These are phyloP conservation scores for Calliphora vicina DNA, from an alignment of 1,140 invertebrate genomes.

Conservation along the genomic window DNA sequence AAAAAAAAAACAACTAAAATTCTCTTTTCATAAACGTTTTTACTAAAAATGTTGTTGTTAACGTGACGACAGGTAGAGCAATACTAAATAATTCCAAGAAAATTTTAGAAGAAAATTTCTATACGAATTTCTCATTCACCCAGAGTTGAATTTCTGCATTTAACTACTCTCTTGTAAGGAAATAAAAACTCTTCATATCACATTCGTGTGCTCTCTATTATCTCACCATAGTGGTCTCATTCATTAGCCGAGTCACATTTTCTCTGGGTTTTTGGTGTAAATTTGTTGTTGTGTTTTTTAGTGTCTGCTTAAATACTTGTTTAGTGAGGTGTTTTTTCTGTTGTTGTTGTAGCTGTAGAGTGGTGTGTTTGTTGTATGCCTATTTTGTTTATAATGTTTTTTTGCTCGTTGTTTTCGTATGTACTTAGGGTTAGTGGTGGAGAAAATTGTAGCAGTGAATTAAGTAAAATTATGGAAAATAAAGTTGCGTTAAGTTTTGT, in stretches of 20 bases:
- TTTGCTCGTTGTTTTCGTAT: not conserved
- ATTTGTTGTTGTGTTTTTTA: not conserved
- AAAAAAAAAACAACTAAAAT: not conserved
- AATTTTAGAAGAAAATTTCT: not conserved
- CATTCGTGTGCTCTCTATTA: not conserved
- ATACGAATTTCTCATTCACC: not conserved
- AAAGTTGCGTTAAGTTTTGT: too few relatives aligned
- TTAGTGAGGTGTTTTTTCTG: not conserved
- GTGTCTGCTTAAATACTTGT: not conserved
- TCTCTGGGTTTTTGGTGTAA: not conserved
- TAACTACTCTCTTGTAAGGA: not conserved
- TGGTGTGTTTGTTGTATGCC: not conserved
- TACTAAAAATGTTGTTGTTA: slow-evolving; percentile 20
- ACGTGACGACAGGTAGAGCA: slow-evolving; percentile 31
- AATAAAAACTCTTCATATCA: not conserved
- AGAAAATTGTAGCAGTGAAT: not conserved
- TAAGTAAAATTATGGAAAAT: not conserved
- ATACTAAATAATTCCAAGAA: slow-evolving; percentile 28
- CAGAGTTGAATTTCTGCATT: too few relatives aligned
- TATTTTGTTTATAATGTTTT: slow-evolving; percentile 1
- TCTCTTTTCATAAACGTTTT: not conserved
- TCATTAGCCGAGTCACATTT: not conserved
- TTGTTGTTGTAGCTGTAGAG: not conserved
- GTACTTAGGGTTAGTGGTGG: not conserved
- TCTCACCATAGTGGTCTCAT: not conserved